Percentiles rank a stretch among this genome's conserved stretches.
These are phyloP conservation scores for Microctonus aethiopoides DNA, from an alignment of 2,888 invertebrate species.

Conservation along the genomic window DNA sequence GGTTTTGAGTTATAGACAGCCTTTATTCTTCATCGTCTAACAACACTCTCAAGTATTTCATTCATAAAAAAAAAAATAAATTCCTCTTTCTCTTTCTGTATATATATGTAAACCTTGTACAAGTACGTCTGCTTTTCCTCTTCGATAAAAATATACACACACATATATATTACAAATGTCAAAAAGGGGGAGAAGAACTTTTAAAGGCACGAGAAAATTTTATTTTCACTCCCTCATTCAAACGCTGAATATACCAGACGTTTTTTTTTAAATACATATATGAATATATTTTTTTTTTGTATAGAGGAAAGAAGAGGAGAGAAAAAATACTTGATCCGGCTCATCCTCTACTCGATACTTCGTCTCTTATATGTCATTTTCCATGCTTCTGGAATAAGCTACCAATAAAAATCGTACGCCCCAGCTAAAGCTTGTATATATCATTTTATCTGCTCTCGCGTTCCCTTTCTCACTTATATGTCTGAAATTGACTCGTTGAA, in stretches of 20 bases:
- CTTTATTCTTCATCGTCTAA: too few relatives aligned
- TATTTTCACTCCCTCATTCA: not conserved
- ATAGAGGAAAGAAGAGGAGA: not conserved
- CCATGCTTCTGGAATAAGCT: conserved; percentile 29
- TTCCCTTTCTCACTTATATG: not conserved
- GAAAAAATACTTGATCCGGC: conserved; percentile 33
- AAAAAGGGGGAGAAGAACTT: not conserved
- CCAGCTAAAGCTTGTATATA: not conserved
- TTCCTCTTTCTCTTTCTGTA: not conserved
- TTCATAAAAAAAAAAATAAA: too few relatives aligned
- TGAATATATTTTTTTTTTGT: not conserved
- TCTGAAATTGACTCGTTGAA: conserved; percentile 20
- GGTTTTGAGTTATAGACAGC: too few relatives aligned
- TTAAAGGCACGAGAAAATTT: not conserved
- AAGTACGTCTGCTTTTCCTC: not conserved
- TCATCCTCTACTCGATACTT: conserved; percentile 32
- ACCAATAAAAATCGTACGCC: conserved; percentile 33
- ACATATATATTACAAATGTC: not conserved
- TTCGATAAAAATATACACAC: conserved; percentile 8
- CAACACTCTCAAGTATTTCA: too few relatives aligned
- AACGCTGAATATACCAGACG: too few relatives aligned
- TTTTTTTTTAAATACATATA: not conserved
- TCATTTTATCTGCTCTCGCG: not conserved
- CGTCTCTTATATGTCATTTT: conserved; percentile 11
- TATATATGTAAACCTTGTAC: not conserved